These are phyloP conservation scores for Parnassius mnemosyne DNA, from an alignment of 2,888 invertebrate genomes.

Conservation along the genomic window DNA sequence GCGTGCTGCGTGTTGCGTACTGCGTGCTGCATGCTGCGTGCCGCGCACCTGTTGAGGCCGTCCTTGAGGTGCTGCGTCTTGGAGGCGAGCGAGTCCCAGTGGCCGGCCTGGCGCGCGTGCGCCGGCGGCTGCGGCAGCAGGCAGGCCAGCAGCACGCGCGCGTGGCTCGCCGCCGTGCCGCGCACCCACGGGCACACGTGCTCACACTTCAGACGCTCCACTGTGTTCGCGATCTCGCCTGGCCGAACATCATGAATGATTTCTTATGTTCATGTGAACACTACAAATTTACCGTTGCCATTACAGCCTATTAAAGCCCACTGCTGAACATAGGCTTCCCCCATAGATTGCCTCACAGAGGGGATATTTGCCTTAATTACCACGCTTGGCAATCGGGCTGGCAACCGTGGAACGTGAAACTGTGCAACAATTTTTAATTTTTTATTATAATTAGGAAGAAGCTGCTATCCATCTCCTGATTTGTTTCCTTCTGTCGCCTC, in stretches of 20 bases:
- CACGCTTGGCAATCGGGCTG: too few species aligned
- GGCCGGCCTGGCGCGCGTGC: conserved; percentile 96
- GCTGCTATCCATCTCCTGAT: too few species aligned
- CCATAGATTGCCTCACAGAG: too few species aligned
- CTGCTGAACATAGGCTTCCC: too few species aligned
- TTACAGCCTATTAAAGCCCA: too few species aligned
- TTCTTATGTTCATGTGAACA: too few species aligned
- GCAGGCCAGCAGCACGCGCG: conserved; percentile 95
- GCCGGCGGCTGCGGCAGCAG: conserved; percentile 97
- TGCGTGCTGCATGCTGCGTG: conserved; percentile 53
- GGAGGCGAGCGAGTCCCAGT: conserved; percentile 95
- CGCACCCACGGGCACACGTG: conserved; percentile 95
- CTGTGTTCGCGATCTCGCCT: conserved; percentile 90
- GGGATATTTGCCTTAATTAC: too few species aligned
- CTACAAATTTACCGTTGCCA: too few species aligned
- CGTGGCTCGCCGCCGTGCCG: conserved; percentile 89
- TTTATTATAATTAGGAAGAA: too few species aligned
- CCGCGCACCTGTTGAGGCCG: conserved; percentile 86
- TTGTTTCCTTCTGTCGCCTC: too few species aligned
- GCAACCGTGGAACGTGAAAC: too few species aligned
- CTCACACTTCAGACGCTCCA: conserved; percentile 95
- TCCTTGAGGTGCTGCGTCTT: conserved; percentile 96
- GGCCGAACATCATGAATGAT: conserved; percentile 24
- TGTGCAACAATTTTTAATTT: too few species aligned
- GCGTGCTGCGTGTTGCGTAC: conserved; percentile 53